These are phyloP conservation scores for Brienomyrus longianalis DNA, from an alignment of 2,113 vertebrate genomes.

Conservation along the genomic window DNA sequence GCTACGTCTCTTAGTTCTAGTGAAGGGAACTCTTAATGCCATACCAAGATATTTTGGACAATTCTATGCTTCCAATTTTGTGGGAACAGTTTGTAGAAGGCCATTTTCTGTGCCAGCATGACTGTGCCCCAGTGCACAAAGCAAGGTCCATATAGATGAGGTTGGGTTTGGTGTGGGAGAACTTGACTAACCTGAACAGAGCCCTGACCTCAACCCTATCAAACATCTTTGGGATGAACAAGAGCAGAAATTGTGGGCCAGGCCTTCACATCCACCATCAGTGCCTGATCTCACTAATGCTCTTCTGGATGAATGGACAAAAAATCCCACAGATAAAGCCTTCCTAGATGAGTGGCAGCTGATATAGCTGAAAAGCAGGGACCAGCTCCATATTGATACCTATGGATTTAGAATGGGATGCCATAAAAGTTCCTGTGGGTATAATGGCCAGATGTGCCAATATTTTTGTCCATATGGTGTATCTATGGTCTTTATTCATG, in stretches of 20 bases:
- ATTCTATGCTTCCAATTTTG: background rate
- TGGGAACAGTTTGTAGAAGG: background rate
- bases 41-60: background rate
- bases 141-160: background rate
- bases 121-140: background rate
- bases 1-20: background rate
- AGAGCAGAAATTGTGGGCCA: background rate
- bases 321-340: background rate
- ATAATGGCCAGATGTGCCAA: background rate
- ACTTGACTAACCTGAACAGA: background rate
- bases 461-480: background rate
- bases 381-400: background rate
- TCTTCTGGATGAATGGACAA: background rate
- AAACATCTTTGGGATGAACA: background rate
- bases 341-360: background rate
- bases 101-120: background rate
- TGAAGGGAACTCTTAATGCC: background rate
- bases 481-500: conserved; percentile 34
- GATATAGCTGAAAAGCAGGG: background rate
- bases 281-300: background rate
- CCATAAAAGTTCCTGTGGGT: background rate
- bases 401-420: background rate
- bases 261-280: background rate
- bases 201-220: background rate
- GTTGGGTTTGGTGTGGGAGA: background rate